Percentiles rank a stretch among this genome's conserved stretches.
phyloP scores from a whole-genome alignment of 2,797 vertebrate species.

The Anguilla obscura region DNA sequence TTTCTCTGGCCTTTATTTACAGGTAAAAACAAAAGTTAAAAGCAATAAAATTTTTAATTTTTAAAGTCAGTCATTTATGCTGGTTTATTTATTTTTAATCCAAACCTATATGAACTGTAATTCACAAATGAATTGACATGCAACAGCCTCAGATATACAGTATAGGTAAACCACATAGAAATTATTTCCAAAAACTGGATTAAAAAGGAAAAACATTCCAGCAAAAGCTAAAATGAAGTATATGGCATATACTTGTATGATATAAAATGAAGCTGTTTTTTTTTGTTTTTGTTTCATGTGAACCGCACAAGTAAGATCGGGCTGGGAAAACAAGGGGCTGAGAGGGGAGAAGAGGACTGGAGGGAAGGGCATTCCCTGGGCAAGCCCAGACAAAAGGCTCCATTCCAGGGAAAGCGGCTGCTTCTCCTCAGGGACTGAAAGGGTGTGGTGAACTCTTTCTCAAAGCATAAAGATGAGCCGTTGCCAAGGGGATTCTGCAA shows the following conservation, averaged over 20 bases:
- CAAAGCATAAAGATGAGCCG: not conserved
- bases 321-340: not conserved
- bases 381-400: not conserved
- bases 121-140: not conserved
- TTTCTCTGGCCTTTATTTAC: slow-evolving; percentile 9
- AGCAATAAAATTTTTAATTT: not conserved
- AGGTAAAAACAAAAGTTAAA: not conserved
- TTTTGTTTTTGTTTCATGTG: not conserved
- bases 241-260: not conserved
- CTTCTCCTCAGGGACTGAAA: not conserved
- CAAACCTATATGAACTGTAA: not conserved
- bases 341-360: not conserved
- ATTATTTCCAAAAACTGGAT: not conserved
- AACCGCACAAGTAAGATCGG: not conserved
- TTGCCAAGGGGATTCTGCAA: not conserved
- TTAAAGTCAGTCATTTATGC: not conserved
- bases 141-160: not conserved
- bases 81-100: not conserved
- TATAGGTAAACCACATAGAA: not conserved
- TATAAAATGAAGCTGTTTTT: not conserved
- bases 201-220: not conserved
- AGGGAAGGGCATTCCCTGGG: slow-evolving; percentile 10
- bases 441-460: not conserved
- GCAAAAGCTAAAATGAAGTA: not conserved
- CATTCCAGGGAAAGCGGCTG: not conserved